Base-by-base conservation (phyloP, 2,113 vertebrate genomes). In the Bos indicus region DNA sequence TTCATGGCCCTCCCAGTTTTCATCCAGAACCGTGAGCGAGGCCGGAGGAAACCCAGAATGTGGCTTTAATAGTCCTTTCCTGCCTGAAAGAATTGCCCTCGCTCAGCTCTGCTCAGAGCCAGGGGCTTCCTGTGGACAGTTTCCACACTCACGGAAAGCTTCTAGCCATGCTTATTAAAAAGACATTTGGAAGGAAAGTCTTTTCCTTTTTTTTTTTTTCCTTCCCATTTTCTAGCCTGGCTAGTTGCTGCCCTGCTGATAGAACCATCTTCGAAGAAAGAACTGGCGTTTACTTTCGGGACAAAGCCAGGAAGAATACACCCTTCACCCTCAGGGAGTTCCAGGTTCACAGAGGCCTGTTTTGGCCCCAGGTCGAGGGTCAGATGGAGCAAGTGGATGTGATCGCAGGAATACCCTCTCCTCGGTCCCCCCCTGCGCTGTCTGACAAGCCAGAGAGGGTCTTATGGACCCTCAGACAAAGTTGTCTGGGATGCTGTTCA, bases 151-250 rank as follows among this genome's bases (percentile, higher is more conserved):
- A 16, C 26, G 46, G 59, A 84, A 85, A 71, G 59, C 92, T 95
- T 93, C 93, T 88, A 86, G 67, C 67, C 15, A 5, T 56, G 78
- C 77, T 95, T 97, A 64, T 97, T 90, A 92, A 89, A 92, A 92
- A 94, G 67, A 46, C 43, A 91, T 97, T 93, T 88, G 67, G 71
- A 67, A 33, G 26, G 48, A 60, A 95, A 15, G 14, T 74, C 74
- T 54, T 80, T 40, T 43, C 46, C 80, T 14, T 36, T 83, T 54
- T 36, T 54, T n/a, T 28, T 82, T 36, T 54, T 25, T 2, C 25
- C 25, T 13, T 23, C 17, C n/a, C 17, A 17, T 71, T 71, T 92
- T 56, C 6, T 88, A 74, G 85, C 87, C 88, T 94, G 43, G 40
- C 80, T 86, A 83, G 52, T 77, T 80, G 48, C 88, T 85, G 51